Base-by-base conservation (phyloP, 2,888 invertebrate genomes). In the Pedicia rivosa region DNA sequence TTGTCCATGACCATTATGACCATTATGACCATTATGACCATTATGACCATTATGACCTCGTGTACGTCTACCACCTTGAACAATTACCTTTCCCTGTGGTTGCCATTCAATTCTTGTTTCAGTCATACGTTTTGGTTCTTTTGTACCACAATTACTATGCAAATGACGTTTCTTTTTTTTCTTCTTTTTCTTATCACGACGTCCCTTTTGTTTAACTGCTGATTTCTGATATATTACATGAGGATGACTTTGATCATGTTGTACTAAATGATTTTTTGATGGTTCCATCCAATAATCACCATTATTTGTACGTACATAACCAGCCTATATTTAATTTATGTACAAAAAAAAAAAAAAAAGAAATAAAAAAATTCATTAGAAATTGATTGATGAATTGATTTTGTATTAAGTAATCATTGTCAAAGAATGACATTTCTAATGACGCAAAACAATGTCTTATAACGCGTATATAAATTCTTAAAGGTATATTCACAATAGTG, bases 271-370 rank as follows among this genome's bases (percentile, higher is more conserved):
- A 55, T 35, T 35, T 17, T 26, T 68, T 22, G 72, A 69, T 25
- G 80, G 80, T 56, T 80, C 80, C 44, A 80, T 72, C 63, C 72
- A 78, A 57, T 72, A 79, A 55, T 74, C 77, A 42, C 71, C 74
- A 42, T 68, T 62, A 46, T 70, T 68, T 13, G 74, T 74, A 50
- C 71, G 66, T 42, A 80, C 67, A 50, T 74, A 66, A 15, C 79
- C 80, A 47, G 72, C 70, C 80, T 80, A 62, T 45, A 51, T n/a
- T n/a, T n/a, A 52, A 39, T 26, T 35, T 33, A 33, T 17, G 30
- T 3, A 5, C 17, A 29, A 28, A 32, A 24, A 24, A 31, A 33
- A 33, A 32, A 19, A 2, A 29, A 36, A 40, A 31, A 35, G 43
- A 46, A 45, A 44, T 43, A 20, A n/a, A 12, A 26, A 38, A 31